A percentile compares a stretch with the other conserved stretches of the same genome.
These are phyloP conservation scores for Sinhomidia bicolor DNA, from an alignment of 2,888 invertebrate genomes.

Conservation along the genomic window DNA sequence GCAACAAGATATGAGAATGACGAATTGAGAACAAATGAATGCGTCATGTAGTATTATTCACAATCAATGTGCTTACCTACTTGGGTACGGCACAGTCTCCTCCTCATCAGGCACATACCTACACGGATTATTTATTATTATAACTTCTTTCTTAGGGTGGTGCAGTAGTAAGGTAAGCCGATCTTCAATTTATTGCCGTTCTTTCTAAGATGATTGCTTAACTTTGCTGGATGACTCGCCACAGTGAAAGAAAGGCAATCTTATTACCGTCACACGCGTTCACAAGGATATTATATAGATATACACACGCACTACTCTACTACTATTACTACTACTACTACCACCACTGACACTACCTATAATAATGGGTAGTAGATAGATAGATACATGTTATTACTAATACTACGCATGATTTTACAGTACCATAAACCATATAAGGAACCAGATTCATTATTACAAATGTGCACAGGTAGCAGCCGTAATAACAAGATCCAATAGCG, in stretches of 20 bases:
- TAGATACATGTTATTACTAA: too few species aligned
- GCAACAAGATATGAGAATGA: too few species aligned
- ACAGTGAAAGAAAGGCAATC: neutral
- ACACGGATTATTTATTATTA: neutral
- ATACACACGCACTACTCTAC: slow-evolving; percentile 33
- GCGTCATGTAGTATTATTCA: too few species aligned
- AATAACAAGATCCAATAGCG: neutral
- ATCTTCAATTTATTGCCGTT: slow-evolving; percentile 21
- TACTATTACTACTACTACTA: too few species aligned
- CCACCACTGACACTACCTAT: too few species aligned
- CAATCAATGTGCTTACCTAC: neutral
- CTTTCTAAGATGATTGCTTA: slow-evolving; percentile 25
- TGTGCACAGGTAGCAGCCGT: neutral
- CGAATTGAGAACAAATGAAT: too few species aligned
- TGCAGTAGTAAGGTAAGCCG: neutral
- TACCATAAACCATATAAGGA: slow-evolving; percentile 50
- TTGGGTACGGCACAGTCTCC: neutral
- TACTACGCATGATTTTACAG: slow-evolving; percentile 60
- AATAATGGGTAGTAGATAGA: too few species aligned
- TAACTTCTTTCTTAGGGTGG: neutral
- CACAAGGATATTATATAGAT: neutral
- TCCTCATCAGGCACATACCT: neutral
- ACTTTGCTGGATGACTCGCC: slow-evolving; percentile 23
- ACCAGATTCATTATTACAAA: neutral
- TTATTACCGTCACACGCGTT: neutral